A percentile compares a stretch with the other conserved stretches of the same genome.
Evolutionary conservation across 2,888 invertebrate genomes (phyloP).

Genomic region (Gibbula magus): DNA sequence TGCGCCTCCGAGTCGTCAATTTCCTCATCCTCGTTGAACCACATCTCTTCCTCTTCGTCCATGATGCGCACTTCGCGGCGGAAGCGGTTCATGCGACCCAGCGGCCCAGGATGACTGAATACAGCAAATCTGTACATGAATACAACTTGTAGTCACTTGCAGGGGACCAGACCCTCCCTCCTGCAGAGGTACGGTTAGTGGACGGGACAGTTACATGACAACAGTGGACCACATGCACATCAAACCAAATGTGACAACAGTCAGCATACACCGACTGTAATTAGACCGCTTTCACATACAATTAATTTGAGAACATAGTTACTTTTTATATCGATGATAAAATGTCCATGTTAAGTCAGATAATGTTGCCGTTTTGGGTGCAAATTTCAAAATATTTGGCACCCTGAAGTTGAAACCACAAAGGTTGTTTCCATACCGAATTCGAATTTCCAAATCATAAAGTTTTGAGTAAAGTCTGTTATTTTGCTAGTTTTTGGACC

Average conservation of each 20-base stretch:
- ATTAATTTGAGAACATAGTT: no score
- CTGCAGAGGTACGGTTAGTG: no score
- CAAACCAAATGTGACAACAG: not conserved
- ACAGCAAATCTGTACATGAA: conserved; percentile 15
- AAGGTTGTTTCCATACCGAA: no score
- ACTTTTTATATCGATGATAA: no score
- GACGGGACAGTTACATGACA: not conserved
- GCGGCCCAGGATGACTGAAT: conserved; percentile 83
- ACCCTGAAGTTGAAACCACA: not conserved
- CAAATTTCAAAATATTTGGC: not conserved
- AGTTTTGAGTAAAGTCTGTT: no score
- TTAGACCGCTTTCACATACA: no score
- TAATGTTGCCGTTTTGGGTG: not conserved
- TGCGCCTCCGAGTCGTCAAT: conserved; percentile 70
- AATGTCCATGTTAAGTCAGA: no score
- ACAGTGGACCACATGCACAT: not conserved
- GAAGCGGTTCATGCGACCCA: conserved; percentile 83
- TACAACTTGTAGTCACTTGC: not conserved
- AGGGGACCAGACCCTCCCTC: no score
- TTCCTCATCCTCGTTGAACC: conserved; percentile 96
- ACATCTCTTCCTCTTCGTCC: conserved; percentile 98
- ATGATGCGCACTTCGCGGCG: conserved; percentile 93
- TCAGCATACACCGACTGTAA: not conserved
- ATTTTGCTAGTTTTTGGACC: no score
- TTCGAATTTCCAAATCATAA: no score